These are phyloP conservation scores for Corapipo altera DNA, from an alignment of 2,113 vertebrate genomes.

Conservation along the genomic window DNA sequence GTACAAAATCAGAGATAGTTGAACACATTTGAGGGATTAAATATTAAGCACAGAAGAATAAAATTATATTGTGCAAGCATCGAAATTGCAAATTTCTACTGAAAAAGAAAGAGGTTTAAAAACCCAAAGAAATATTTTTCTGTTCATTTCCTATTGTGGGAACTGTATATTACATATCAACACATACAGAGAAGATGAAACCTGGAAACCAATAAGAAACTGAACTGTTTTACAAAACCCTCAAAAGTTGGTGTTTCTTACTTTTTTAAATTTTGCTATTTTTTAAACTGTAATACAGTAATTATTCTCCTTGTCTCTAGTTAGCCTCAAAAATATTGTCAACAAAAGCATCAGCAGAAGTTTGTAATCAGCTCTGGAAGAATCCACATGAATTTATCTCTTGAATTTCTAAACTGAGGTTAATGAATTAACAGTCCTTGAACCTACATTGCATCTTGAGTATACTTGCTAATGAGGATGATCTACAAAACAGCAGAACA, in stretches of 20 bases:
- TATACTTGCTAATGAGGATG: neutral
- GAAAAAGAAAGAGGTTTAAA: neutral
- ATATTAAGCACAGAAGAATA: neutral
- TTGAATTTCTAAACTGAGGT: neutral
- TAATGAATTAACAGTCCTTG: conserved; percentile 1
- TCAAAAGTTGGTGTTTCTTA: neutral
- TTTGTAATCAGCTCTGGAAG: neutral
- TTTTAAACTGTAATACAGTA: neutral
- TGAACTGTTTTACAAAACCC: neutral
- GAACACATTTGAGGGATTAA: neutral
- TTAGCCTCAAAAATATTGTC: neutral
- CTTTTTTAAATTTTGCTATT: neutral
- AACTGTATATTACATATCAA: neutral
- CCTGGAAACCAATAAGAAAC: neutral
- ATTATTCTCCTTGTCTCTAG: neutral
- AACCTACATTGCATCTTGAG: neutral
- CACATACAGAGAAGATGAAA: neutral
- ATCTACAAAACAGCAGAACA: neutral
- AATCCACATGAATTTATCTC: neutral
- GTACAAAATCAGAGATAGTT: neutral
- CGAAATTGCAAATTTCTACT: neutral
- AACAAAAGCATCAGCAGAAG: neutral
- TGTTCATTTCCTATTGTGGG: neutral
- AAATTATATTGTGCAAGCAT: neutral
- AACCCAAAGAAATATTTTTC: neutral